A percentile compares a stretch with the other conserved stretches of the same genome.
These are phyloP conservation scores for Philereme vetulata DNA, from an alignment of 2,888 invertebrate genomes.

Conservation along the genomic window DNA sequence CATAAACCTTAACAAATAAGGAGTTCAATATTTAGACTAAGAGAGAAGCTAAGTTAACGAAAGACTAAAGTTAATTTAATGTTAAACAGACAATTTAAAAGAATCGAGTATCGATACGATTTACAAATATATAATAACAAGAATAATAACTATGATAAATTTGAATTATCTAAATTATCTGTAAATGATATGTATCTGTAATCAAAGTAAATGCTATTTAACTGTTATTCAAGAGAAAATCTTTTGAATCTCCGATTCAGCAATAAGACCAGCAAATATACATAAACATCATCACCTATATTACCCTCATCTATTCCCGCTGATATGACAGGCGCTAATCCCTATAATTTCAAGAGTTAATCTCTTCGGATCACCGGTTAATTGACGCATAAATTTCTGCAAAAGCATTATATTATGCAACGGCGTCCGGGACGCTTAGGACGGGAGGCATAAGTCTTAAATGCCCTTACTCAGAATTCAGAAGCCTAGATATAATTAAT, in stretches of 20 bases:
- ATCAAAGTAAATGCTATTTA: slow-evolving; percentile 1
- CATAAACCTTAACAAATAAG: too few relatives aligned
- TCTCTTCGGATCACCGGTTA: slow-evolving; percentile 44
- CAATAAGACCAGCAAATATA: slow-evolving; percentile 5
- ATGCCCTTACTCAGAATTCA: slow-evolving; percentile 31
- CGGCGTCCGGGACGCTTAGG: slow-evolving; percentile 16
- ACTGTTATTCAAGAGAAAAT: slow-evolving; percentile 6
- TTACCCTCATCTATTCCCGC: slow-evolving; percentile 19
- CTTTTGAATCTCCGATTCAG: not conserved
- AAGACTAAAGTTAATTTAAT: too few relatives aligned
- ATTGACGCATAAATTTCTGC: slow-evolving; percentile 47
- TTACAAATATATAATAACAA: too few relatives aligned
- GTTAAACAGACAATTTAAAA: too few relatives aligned
- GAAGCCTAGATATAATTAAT: slow-evolving; percentile 49
- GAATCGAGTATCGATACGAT: too few relatives aligned
- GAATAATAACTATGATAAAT: too few relatives aligned
- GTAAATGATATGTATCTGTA: too few relatives aligned
- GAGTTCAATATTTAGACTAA: too few relatives aligned
- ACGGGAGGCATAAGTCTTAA: slow-evolving; percentile 18
- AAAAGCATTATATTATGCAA: slow-evolving; percentile 44
- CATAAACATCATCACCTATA: slow-evolving; percentile 20
- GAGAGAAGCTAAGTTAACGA: too few relatives aligned
- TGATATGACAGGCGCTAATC: slow-evolving; percentile 28
- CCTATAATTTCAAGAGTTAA: slow-evolving; percentile 35
- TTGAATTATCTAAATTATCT: too few relatives aligned